These are phyloP conservation scores for Climacteris rufus DNA, from an alignment of 2,113 vertebrate species.

Conservation along the genomic window DNA sequence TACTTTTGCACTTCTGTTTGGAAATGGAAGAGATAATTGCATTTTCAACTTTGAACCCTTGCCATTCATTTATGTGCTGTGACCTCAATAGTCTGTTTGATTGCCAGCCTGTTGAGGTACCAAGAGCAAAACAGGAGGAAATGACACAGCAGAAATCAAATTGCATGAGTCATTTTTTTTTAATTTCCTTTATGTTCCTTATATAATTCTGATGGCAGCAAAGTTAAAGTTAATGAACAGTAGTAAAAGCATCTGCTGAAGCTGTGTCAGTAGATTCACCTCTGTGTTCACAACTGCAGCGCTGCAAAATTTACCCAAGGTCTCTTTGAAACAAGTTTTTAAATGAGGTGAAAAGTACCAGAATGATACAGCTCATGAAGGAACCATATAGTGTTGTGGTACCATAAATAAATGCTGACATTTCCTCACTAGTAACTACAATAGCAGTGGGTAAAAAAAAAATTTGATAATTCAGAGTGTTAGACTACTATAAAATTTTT, in stretches of 20 bases:
- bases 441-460: neutral
- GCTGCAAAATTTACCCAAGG: conserved; percentile 36
- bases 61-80: neutral
- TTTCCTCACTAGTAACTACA: conserved; percentile 10
- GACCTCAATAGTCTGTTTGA: conserved; percentile 10
- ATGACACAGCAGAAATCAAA: conserved; percentile 58
- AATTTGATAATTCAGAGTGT: neutral
- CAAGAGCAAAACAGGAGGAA: neutral
- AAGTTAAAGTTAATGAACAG: conserved; percentile 54
- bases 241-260: conserved; percentile 49
- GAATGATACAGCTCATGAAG: conserved; percentile 28
- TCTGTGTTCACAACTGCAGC: neutral
- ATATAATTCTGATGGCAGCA: conserved; percentile 30
- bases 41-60: conserved; percentile 45
- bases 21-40: conserved; percentile 18
- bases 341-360: neutral
- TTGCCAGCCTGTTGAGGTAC: neutral
- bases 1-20: conserved; percentile 1
- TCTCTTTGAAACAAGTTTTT: conserved; percentile 31
- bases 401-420: neutral
- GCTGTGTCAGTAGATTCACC: conserved; percentile 34
- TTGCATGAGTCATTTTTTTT: conserved; percentile 28
- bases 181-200: conserved; percentile 45
- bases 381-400: neutral
- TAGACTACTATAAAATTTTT: conserved; percentile 34